Percentiles rank a stretch among this genome's conserved stretches.
Conservation (phyloP, 2,888 invertebrate genomes). For the Hypsopygia costalis region DNA sequence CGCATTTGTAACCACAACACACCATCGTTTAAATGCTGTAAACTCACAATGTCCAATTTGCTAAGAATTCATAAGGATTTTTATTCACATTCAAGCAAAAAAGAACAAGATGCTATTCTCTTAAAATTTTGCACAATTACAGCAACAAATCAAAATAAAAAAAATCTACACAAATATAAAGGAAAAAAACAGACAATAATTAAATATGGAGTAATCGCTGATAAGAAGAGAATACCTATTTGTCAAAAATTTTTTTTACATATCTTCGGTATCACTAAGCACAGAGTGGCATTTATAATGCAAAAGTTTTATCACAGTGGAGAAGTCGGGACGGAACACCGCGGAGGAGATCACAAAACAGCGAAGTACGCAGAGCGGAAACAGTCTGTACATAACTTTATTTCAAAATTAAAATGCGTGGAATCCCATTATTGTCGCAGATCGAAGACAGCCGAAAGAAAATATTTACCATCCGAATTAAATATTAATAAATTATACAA, state of each 20-base stretch:
- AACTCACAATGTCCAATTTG: neutral
- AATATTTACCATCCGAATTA: slow-evolving; percentile 19
- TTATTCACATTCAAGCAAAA: slow-evolving; percentile 7
- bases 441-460: slow-evolving; percentile 10
- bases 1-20: slow-evolving; percentile 2
- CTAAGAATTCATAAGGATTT: slow-evolving; percentile 1
- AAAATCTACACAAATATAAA: slow-evolving; percentile 3
- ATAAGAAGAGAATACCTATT: slow-evolving; percentile 7
- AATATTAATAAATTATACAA: slow-evolving; percentile 16
- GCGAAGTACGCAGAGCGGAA: neutral
- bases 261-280: slow-evolving; percentile 14
- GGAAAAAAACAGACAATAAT: slow-evolving; percentile 9
- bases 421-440: slow-evolving; percentile 12
- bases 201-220: slow-evolving; percentile 7
- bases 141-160: neutral
- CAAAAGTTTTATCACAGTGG: slow-evolving; percentile 6
- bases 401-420: slow-evolving; percentile 7
- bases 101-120: slow-evolving; percentile 10
- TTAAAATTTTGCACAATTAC: slow-evolving; percentile 9
- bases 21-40: neutral
- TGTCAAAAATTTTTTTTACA: slow-evolving; percentile 9
- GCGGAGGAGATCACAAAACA: slow-evolving; percentile 8
- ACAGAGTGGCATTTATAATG: slow-evolving; percentile 9
- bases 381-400: slow-evolving; percentile 6
- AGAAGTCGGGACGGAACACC: slow-evolving; percentile 6